phyloP scores from a whole-genome alignment of 1,140 invertebrate genomes.

The Stratiolaelaps scimitus region DNA sequence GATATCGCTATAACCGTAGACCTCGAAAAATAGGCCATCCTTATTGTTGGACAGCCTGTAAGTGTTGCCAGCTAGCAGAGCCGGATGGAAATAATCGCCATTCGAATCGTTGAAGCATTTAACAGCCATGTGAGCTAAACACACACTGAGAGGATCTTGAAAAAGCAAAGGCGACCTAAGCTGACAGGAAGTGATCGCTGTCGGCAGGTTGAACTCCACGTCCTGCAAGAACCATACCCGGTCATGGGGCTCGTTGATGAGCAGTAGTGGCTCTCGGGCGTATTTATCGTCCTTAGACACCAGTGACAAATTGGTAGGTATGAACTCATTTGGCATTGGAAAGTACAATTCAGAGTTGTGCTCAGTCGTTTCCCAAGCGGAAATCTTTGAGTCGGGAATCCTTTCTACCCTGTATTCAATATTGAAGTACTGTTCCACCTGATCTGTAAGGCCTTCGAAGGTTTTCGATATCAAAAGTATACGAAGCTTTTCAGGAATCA shows the following conservation, averaged over 20 bases:
- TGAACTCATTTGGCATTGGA: slow-evolving; percentile 79
- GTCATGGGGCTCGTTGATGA: not conserved
- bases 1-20: too few species aligned
- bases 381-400: slow-evolving; percentile 51
- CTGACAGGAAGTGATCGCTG: slow-evolving; percentile 63
- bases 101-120: slow-evolving; percentile 65
- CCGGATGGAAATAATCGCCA: slow-evolving; percentile 81
- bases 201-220: slow-evolving; percentile 72
- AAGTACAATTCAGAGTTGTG: slow-evolving; percentile 55
- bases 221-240: slow-evolving; percentile 90
- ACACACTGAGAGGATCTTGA: slow-evolving; percentile 67
- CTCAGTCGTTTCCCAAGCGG: slow-evolving; percentile 57
- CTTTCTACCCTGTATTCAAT: slow-evolving; percentile 65
- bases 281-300: slow-evolving; percentile 38
- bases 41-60: too few species aligned
- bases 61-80: slow-evolving; percentile 45
- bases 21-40: too few species aligned
- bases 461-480: slow-evolving; percentile 59
- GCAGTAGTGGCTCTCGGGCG: too few species aligned
- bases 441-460: slow-evolving; percentile 51
- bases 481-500: slow-evolving; percentile 66
- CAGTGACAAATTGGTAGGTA: slow-evolving; percentile 68
- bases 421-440: slow-evolving; percentile 73
- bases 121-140: slow-evolving; percentile 69
- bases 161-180: too few species aligned